These are phyloP conservation scores for Rhopalosiphum padi DNA, from an alignment of 1,140 invertebrate species.

Conservation along the genomic window DNA sequence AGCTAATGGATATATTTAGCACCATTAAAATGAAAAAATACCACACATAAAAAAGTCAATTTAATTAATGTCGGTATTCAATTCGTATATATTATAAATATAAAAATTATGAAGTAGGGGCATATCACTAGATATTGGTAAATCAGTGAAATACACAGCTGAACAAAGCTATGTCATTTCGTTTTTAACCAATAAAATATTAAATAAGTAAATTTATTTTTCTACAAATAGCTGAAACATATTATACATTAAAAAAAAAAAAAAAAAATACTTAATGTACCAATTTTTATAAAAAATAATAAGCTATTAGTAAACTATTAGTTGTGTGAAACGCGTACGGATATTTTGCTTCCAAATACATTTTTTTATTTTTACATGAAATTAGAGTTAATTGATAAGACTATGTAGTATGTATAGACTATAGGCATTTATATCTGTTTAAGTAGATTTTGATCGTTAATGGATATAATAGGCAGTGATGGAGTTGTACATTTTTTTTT, in stretches of 20 bases:
- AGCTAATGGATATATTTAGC: background rate
- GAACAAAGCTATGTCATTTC: background rate
- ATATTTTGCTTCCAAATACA: background rate
- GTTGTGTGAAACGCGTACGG: background rate
- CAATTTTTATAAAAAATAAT: background rate
- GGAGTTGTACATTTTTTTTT: too few relatives aligned
- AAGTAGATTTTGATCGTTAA: background rate
- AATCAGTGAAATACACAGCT: background rate
- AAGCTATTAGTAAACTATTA: background rate
- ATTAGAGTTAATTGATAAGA: background rate
- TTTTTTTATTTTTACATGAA: background rate
- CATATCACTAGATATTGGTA: background rate
- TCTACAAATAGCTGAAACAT: background rate
- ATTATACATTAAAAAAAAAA: background rate
- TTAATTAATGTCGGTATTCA: background rate
- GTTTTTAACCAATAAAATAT: background rate
- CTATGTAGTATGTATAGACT: background rate
- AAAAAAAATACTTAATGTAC: background rate
- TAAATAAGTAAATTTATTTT: background rate
- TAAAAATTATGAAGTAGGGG: background rate
- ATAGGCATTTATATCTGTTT: background rate
- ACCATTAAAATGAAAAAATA: background rate
- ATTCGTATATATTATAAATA: background rate
- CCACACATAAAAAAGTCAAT: background rate
- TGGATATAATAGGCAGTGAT: background rate